Evolutionary conservation across 2,888 invertebrate species (phyloP).

Genomic region (Caenorhabditis afra): DNA sequence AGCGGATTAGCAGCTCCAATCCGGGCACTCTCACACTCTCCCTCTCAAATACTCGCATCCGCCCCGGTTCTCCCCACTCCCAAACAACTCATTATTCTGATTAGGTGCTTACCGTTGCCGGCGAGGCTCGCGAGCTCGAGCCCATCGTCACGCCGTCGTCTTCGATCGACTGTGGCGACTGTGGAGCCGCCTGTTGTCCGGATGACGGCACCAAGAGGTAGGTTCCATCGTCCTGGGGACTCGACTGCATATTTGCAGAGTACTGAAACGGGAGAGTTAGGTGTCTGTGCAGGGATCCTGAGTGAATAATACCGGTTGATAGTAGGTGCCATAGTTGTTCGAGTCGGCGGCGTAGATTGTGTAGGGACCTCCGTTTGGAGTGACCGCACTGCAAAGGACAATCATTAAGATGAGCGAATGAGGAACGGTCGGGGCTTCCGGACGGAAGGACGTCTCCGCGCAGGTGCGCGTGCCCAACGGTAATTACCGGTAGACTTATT

Average conservation of each 20-base stretch:
- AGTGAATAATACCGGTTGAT: conserved; percentile 59
- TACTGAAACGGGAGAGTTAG: conserved; percentile 38
- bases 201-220: conserved; percentile 18
- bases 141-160: conserved; percentile 58
- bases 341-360: conserved; percentile 57
- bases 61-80: no score
- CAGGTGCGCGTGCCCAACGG: background rate
- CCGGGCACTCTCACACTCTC: background rate
- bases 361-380: conserved; percentile 48
- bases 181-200: conserved; percentile 17
- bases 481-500: conserved; percentile 4
- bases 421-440: background rate
- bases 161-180: conserved; percentile 69
- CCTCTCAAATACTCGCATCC: no score
- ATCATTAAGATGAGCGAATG: background rate
- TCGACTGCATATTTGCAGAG: conserved; percentile 54
- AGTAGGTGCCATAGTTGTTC: conserved; percentile 52
- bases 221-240: conserved; percentile 45
- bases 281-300: background rate
- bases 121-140: conserved; percentile 69
- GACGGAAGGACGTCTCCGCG: no score
- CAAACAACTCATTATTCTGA: conserved; percentile 5
- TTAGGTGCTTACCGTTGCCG: conserved; percentile 71
- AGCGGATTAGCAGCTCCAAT: conserved; percentile 16
- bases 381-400: conserved; percentile 55